These are phyloP conservation scores for Linyphia triangularis DNA, from an alignment of 2,888 invertebrate genomes.

Conservation along the genomic window DNA sequence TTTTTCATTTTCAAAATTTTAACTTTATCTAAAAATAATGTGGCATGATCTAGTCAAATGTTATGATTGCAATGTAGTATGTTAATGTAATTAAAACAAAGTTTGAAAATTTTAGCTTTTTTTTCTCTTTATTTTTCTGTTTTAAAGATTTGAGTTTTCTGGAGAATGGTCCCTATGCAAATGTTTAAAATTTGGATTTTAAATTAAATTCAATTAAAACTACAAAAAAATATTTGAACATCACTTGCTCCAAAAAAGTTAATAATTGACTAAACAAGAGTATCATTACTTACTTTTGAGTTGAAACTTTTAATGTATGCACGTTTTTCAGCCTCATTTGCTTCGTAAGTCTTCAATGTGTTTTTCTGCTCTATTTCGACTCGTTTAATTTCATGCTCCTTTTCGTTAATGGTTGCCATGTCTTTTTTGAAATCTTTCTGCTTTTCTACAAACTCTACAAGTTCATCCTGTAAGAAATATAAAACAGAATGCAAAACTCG, in stretches of 20 bases:
- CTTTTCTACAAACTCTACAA: conserved; percentile 78
- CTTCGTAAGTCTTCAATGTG: conserved; percentile 82
- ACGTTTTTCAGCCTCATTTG: conserved; percentile 79
- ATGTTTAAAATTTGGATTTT: too few relatives aligned
- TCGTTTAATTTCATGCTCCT: conserved; percentile 81
- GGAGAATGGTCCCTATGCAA: too few relatives aligned
- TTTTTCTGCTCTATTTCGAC: conserved; percentile 80
- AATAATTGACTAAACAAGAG: background rate
- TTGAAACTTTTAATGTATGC: conserved; percentile 80
- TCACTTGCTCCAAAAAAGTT: background rate
- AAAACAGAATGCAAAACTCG: background rate
- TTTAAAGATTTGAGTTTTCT: too few relatives aligned
- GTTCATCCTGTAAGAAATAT: background rate
- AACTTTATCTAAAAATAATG: too few relatives aligned
- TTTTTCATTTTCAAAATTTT: too few relatives aligned
- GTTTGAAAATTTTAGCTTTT: too few relatives aligned
- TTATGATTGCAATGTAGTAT: too few relatives aligned
- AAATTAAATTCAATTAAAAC: too few relatives aligned
- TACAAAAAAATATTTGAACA: too few relatives aligned
- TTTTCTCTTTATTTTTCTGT: too few relatives aligned
- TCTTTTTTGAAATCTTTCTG: conserved; percentile 76
- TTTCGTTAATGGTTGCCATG: conserved; percentile 58
- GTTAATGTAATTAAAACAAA: too few relatives aligned
- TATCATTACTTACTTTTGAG: conserved; percentile 79
- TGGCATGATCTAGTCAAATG: too few relatives aligned